A percentile compares a stretch with the other conserved stretches of the same genome.
phyloP scores from a whole-genome alignment of 2,113 vertebrate genomes.

The Tachuris rubrigastra region DNA sequence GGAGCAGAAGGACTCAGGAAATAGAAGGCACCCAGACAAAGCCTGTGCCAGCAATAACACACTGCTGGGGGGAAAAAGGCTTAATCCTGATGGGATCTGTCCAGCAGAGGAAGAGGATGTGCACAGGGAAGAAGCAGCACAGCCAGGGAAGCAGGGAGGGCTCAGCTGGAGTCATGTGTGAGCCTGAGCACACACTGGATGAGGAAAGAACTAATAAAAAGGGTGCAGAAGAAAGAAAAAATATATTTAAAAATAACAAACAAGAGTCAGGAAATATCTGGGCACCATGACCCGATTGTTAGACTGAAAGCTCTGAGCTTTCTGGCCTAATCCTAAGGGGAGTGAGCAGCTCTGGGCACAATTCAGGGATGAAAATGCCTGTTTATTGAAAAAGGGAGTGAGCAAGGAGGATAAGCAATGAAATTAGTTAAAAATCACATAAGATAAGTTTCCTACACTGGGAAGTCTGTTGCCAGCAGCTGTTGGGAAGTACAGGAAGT shows the following conservation, averaged over 20 bases:
- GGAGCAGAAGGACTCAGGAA: not conserved
- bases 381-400: not conserved
- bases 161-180: not conserved
- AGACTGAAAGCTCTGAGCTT: not conserved
- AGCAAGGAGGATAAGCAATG: not conserved
- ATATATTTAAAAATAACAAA: not conserved
- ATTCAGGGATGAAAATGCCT: not conserved
- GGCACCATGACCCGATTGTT: not conserved
- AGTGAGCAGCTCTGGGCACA: not conserved
- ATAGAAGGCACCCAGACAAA: not conserved
- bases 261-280: not conserved
- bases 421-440: not conserved
- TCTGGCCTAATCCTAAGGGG: not conserved
- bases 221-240: not conserved
- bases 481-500: not conserved
- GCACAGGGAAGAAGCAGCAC: not conserved
- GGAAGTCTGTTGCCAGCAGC: not conserved
- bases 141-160: not conserved
- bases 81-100: not conserved
- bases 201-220: not conserved
- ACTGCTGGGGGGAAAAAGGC: accelerated
- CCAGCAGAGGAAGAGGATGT: too few relatives aligned
- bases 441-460: not conserved
- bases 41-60: not conserved
- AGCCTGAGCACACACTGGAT: not conserved